Conservation (phyloP, 2,888 invertebrate genomes). For the Caenorhabditis doughertyi region DNA sequence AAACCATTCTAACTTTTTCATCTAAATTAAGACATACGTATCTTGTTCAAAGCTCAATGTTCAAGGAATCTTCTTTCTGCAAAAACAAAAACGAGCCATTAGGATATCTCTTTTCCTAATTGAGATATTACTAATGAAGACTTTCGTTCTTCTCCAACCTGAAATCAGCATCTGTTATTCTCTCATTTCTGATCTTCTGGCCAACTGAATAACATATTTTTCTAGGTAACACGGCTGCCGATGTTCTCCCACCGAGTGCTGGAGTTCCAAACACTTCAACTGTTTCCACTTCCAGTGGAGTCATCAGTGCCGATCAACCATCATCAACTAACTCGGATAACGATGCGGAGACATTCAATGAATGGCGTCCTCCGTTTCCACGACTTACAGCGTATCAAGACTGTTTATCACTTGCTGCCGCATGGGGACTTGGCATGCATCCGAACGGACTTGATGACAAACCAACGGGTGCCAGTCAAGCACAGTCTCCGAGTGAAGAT, state of each 20-base stretch:
- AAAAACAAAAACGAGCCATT: not conserved
- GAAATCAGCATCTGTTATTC: slow-evolving; percentile 10
- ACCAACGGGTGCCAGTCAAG: slow-evolving; percentile 75
- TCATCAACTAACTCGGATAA: slow-evolving; percentile 72
- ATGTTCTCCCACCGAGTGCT: slow-evolving; percentile 63
- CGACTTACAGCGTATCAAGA: slow-evolving; percentile 81
- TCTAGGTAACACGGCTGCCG: slow-evolving; percentile 67
- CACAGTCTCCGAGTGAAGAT: slow-evolving; percentile 80
- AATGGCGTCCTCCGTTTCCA: slow-evolving; percentile 82
- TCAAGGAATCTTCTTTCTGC: not conserved
- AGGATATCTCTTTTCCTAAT: not conserved
- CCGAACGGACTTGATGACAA: slow-evolving; percentile 70
- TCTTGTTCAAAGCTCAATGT: slow-evolving; percentile 3
- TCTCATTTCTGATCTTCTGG: slow-evolving; percentile 6
- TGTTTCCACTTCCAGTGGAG: slow-evolving; percentile 20
- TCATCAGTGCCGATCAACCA: slow-evolving; percentile 66
- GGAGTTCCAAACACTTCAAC: slow-evolving; percentile 42
- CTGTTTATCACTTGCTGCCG: slow-evolving; percentile 80
- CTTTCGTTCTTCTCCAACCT: slow-evolving; percentile 6
- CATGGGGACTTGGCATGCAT: slow-evolving; percentile 78
- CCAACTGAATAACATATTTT: not conserved
- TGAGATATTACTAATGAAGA: slow-evolving; percentile 27
- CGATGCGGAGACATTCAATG: slow-evolving; percentile 70
- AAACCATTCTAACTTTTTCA: not conserved
- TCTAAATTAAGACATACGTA: not conserved